Conservation (phyloP, 2,888 invertebrate genomes). For the Zygogramma bicolorata region DNA sequence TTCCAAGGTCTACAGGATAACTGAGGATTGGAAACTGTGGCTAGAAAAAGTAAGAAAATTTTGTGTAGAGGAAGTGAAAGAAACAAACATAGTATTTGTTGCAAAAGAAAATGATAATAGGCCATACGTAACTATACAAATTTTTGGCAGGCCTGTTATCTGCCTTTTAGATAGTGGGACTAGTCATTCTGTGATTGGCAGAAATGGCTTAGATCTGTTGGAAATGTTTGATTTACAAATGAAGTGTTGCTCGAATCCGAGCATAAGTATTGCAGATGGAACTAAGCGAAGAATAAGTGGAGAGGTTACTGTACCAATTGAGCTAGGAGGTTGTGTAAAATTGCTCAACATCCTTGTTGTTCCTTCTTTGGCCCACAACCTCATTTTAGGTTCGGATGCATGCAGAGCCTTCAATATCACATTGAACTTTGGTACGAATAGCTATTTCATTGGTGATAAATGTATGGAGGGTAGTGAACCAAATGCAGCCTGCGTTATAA, state of each 20-base stretch:
- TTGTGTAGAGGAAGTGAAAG: not conserved
- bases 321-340: too few species aligned
- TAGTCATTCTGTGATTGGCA: not conserved
- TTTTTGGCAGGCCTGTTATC: not conserved
- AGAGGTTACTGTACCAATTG: too few species aligned
- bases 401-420: not conserved
- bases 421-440: not conserved
- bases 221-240: not conserved
- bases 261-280: not conserved
- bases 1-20: not conserved
- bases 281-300: not conserved
- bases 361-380: too few species aligned
- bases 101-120: not conserved
- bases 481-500: not conserved
- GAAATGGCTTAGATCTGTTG: not conserved
- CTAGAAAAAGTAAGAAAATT: not conserved
- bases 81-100: not conserved
- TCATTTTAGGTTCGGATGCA: not conserved
- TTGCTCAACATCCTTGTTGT: too few species aligned
- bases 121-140: not conserved
- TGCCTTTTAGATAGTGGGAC: not conserved
- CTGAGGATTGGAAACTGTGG: not conserved
- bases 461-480: not conserved
- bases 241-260: not conserved
- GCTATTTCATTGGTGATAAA: not conserved